Base-by-base conservation (phyloP, 2,113 vertebrate species). In the Lasiurus borealis region DNA sequence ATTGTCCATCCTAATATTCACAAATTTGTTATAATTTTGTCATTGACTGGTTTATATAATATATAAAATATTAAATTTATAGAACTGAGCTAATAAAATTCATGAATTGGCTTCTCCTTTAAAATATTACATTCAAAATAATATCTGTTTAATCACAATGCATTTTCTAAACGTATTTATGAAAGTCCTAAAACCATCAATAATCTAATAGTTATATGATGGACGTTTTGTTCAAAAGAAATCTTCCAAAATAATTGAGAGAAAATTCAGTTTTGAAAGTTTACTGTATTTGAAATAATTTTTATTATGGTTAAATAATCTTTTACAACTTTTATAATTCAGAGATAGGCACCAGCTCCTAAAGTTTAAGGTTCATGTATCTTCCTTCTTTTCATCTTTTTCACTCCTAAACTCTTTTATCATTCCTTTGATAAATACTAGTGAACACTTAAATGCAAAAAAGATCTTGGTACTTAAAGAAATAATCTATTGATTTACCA, bases 51-150 rank as follows among this genome's bases (percentile, higher is more conserved):
- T 75, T 90, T 86, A 83, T 48, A 29, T 3, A 85, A 25, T 44
- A 66, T 64, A 85, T 31, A 78, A 2, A 69, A 57, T 92, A 76
- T 44, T 82, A 40, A 88, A 1, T 85, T 82, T 64, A 29, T 75
- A 85, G 85, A 91, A 40, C 34, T 72, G 40, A 94, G 36, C 15
- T 57, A 15, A 44, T 27, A 88, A 95, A 94, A 75, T 80, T 34
- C 31, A 40, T 16, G 16, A 76, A 12, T 64, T 73, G 25, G 3
- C 25, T 71, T 72, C 54, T 50, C 68, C 52, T 75, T 57, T 21
- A 76, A 8, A 54, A n/a, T 72, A 86, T 92, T 95, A 72, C 5
- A 57, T 2, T 78, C 9, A 44, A 64, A 78, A 1, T 29, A 73
- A 46, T 52, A 4, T 68, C 87, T 85, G 18, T 88, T 36, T 77